phyloP scores from a whole-genome alignment of 1,140 invertebrate species.

The Heliconius melpomene region DNA sequence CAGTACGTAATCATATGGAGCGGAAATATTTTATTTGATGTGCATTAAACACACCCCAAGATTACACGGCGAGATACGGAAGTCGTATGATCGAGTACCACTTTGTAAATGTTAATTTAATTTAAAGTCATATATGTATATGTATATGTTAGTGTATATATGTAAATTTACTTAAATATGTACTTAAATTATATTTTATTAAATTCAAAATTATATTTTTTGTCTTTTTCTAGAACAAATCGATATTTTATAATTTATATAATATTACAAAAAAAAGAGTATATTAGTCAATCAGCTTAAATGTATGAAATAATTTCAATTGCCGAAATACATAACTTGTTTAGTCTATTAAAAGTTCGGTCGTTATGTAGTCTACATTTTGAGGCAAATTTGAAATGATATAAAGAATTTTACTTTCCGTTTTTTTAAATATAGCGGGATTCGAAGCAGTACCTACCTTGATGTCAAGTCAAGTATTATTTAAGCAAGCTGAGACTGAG shows the following conservation, averaged over 20 bases:
- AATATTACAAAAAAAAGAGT: background rate
- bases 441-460: background rate
- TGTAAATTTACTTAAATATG: background rate
- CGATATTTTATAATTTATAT: background rate
- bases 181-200: background rate
- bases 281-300: background rate
- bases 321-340: background rate
- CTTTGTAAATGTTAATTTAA: background rate
- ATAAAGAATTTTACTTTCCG: background rate
- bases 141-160: background rate
- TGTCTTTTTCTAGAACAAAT: background rate
- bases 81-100: background rate
- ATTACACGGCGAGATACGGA: background rate
- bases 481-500: background rate
- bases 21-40: conserved; percentile 9
- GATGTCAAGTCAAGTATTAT: background rate
- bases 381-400: background rate
- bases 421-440: too few species aligned
- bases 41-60: conserved; percentile 9
- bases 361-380: background rate
- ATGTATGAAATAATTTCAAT: background rate
- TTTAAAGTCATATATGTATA: background rate
- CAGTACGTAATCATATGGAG: background rate
- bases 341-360: background rate
- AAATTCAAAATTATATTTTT: too few species aligned